phyloP scores from a whole-genome alignment of 2,797 vertebrate species.

The Chrosomus eos region DNA sequence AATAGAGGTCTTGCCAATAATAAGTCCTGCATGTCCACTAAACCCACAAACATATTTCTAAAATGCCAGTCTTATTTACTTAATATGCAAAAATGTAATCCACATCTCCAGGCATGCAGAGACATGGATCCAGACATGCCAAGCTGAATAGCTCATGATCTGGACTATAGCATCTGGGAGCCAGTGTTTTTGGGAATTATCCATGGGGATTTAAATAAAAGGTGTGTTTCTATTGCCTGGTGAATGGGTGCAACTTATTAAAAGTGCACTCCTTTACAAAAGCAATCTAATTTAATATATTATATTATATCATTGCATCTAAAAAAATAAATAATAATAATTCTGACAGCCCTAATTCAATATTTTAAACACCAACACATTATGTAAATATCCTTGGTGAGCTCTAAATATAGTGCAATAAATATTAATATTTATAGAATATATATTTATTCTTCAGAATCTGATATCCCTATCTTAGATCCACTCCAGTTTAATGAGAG shows the following conservation, averaged over 20 bases:
- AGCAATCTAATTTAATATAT: too few relatives aligned
- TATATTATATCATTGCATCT: too few relatives aligned
- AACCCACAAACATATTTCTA: slow-evolving; percentile 52
- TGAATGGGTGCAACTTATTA: background rate
- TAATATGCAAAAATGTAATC: slow-evolving; percentile 43
- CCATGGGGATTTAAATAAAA: slow-evolving; percentile 8
- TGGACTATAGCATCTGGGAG: background rate
- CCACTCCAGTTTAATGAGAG: background rate
- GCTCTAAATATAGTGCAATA: background rate
- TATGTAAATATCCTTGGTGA: background rate
- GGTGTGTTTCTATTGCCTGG: background rate
- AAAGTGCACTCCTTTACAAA: background rate
- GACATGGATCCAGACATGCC: slow-evolving; percentile 27
- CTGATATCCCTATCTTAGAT: background rate
- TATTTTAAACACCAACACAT: background rate
- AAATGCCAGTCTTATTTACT: slow-evolving; percentile 47
- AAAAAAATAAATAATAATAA: background rate
- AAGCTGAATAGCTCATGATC: background rate
- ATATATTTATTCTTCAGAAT: background rate
- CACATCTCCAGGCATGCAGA: slow-evolving; percentile 11
- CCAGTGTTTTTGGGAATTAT: background rate
- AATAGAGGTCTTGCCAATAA: slow-evolving; percentile 55
- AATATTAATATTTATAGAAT: background rate
- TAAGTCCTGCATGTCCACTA: slow-evolving; percentile 23
- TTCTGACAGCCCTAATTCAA: background rate